Base-by-base conservation (phyloP, 2,113 vertebrate species). In the Melanostigma gelatinosum region DNA sequence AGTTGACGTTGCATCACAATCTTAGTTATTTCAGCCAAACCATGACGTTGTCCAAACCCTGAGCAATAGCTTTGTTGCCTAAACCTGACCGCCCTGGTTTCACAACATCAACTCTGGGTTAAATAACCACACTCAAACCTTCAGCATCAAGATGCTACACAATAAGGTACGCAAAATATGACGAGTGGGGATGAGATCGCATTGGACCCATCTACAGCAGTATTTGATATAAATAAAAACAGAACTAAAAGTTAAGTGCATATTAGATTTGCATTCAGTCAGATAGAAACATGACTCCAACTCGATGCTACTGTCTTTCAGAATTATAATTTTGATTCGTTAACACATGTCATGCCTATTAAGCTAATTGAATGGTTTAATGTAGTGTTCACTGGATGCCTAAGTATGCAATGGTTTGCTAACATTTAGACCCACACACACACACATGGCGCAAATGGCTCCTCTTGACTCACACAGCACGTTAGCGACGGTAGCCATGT, bases 401-500 rank as follows among this genome's bases (percentile, higher is more conserved):
- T 44, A 18, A 20, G 27, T 50, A 22, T 3, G 6, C 16, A 24
- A 12, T 3, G 36, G 42, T 74, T 74, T 61, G 44, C 24, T 34
- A 61, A 46, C 67, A 57, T 57, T 57, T 13, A 57, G 11, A 13
- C 24, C 11, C 10, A 24, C 55, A 7, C 22, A 4, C 50, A 3
- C n/a, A 6, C 36, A 55, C 54, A 11, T 1, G 54, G 44, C 64
- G 44, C 50, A 65, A 57, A 75, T 16, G 67, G 44, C 74, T 75
- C 70, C 77, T 64, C 58, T 61, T 44, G 78, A 57, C 64, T 69
- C 44, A 22, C 55, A 8, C 88, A 83, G 86, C 77, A 38, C 79
- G 86, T 46, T 42, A 18, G 48, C 22, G 20, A 68, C 55, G 27
- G 78, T 18, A 54, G 65, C 87, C 90, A 80, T 90, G 91, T 91